phyloP scores from a whole-genome alignment of 2,797 vertebrate species.

The Galagoides demidoff region DNA sequence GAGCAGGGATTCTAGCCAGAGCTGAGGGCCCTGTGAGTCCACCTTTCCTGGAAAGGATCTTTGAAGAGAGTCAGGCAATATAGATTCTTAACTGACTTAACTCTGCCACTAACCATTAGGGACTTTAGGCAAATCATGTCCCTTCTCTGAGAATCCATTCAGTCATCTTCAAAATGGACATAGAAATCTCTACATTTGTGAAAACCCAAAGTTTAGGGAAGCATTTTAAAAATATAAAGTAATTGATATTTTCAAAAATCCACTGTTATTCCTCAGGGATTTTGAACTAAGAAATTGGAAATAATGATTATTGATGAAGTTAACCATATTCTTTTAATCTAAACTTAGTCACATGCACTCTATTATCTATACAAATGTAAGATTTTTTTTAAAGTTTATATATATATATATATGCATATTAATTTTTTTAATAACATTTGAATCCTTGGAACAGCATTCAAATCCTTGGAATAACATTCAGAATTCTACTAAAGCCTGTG shows the following conservation, averaged over 20 bases:
- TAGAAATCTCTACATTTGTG: neutral
- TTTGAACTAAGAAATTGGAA: neutral
- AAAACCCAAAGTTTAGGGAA: constrained; percentile 5
- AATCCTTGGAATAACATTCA: neutral
- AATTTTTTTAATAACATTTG: neutral
- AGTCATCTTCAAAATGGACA: neutral
- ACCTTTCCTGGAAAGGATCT: neutral
- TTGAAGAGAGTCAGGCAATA: neutral
- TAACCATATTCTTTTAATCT: neutral
- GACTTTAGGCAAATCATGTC: neutral
- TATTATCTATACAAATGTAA: neutral
- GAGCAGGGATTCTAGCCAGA: neutral
- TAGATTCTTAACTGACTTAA: neutral
- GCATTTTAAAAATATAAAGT: neutral
- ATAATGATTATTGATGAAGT: neutral
- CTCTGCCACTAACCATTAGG: neutral
- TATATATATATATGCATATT: neutral
- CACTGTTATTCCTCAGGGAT: neutral
- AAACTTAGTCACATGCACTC: neutral
- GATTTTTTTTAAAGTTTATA: too few species aligned
- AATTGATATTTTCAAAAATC: neutral
- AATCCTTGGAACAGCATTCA: neutral
- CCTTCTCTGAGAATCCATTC: constrained; percentile 4
- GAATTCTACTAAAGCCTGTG: neutral
- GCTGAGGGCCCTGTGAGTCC: neutral